phyloP scores from a whole-genome alignment of 2,113 vertebrate genomes.

The Pithys albifrons region DNA sequence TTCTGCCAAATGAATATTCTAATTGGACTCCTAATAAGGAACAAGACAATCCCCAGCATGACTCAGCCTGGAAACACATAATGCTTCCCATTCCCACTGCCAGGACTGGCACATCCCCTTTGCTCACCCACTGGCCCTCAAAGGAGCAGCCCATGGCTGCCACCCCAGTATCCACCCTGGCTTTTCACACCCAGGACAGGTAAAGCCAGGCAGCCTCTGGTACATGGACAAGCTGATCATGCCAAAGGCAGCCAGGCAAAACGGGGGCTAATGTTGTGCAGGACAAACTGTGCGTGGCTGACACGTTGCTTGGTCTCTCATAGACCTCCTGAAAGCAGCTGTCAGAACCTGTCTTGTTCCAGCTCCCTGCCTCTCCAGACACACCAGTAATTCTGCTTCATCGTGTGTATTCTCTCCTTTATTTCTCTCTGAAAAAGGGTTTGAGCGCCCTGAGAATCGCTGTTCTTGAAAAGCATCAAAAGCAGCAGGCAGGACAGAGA shows the following conservation, averaged over 20 bases:
- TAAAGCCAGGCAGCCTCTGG: background rate
- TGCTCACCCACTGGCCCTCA: background rate
- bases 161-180: background rate
- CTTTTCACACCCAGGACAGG: background rate
- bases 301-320: background rate
- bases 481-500: background rate
- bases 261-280: background rate
- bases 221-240: background rate
- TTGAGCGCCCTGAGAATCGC: background rate
- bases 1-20: background rate
- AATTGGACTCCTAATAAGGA: background rate
- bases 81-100: background rate
- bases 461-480: background rate
- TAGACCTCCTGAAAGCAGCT: constrained; percentile 25
- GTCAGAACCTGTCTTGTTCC: constrained; percentile 42
- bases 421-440: background rate
- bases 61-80: constrained; percentile 36
- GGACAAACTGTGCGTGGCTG: background rate
- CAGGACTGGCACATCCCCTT: rapidly evolving
- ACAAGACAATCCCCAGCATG: background rate
- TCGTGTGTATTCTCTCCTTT: background rate
- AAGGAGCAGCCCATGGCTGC: background rate
- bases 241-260: background rate
- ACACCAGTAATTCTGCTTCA: background rate
- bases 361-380: constrained; percentile 26